Conservation (phyloP, 2,113 vertebrate genomes). For the Epinephelus fuscoguttatus region DNA sequence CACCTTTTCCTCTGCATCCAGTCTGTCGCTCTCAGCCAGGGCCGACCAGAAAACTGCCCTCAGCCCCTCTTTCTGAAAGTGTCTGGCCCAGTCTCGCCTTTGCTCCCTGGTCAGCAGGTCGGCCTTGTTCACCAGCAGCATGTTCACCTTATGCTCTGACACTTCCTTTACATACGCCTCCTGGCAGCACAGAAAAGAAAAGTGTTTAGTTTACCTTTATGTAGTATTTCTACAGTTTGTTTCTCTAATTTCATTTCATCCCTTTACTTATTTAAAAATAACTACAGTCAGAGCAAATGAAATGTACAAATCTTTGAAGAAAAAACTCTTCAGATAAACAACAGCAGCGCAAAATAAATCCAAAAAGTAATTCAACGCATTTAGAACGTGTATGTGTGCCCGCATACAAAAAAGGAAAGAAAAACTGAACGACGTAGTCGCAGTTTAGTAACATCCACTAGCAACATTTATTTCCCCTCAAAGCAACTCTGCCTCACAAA, state of each 20-base stretch:
- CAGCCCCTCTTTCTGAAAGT: conserved; percentile 90
- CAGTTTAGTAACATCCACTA: neutral
- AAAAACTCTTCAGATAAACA: neutral
- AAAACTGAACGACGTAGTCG: neutral
- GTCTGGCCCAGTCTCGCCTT: conserved; percentile 88
- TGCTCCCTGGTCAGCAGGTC: conserved; percentile 92
- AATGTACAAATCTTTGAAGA: neutral
- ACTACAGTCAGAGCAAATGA: neutral
- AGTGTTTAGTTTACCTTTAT: fast-evolving
- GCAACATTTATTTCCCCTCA: neutral
- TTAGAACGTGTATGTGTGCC: neutral
- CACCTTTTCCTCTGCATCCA: conserved; percentile 88
- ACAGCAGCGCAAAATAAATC: neutral
- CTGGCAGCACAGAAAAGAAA: conserved; percentile 74
- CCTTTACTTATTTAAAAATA: neutral
- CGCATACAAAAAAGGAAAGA: neutral
- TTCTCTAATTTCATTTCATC: neutral
- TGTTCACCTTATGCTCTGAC: conserved; percentile 90
- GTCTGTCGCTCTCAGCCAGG: conserved; percentile 86
- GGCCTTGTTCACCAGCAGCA: conserved; percentile 95
- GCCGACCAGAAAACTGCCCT: conserved; percentile 98
- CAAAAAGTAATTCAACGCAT: neutral
- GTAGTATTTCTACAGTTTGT: neutral
- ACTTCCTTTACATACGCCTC: conserved; percentile 93
- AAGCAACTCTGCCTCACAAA: conserved; percentile 5